Percentiles rank a stretch among this genome's conserved stretches.
phyloP scores from a whole-genome alignment of 2,113 vertebrate genomes.

The Agelaius tricolor region DNA sequence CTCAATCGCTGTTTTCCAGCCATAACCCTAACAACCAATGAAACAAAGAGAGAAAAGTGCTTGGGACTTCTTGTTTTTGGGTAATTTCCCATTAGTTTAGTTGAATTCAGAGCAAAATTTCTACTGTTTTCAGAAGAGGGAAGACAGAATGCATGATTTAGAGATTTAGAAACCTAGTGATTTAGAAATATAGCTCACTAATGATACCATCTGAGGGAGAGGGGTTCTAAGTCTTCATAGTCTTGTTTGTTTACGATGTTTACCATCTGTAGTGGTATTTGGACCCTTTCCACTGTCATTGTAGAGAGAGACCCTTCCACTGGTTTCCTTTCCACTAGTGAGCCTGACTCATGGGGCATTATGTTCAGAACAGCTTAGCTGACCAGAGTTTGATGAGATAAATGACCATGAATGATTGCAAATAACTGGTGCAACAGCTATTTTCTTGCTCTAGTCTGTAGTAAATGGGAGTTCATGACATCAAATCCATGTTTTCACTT shows the following conservation, averaged over 20 bases:
- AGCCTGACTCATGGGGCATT: background rate
- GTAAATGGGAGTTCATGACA: background rate
- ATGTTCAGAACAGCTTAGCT: background rate
- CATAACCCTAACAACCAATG: background rate
- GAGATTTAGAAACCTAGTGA: background rate
- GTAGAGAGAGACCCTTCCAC: background rate
- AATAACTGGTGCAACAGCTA: background rate
- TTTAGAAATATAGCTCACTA: background rate
- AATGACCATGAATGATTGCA: background rate
- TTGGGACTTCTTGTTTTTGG: background rate
- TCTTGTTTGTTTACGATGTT: background rate
- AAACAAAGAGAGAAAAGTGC: background rate
- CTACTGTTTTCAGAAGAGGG: background rate
- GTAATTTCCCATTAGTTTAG: background rate
- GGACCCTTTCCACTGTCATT: background rate
- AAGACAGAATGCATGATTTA: background rate
- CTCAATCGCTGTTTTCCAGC: background rate
- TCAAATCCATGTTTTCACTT: background rate
- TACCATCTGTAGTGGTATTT: background rate
- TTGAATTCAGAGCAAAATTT: background rate
- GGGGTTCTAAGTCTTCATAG: background rate
- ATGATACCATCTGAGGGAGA: background rate
- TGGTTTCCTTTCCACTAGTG: background rate
- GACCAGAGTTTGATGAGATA: background rate
- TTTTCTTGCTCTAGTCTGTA: background rate